These are phyloP conservation scores for Cairina moschata DNA, from an alignment of 2,113 vertebrate species.

Conservation along the genomic window DNA sequence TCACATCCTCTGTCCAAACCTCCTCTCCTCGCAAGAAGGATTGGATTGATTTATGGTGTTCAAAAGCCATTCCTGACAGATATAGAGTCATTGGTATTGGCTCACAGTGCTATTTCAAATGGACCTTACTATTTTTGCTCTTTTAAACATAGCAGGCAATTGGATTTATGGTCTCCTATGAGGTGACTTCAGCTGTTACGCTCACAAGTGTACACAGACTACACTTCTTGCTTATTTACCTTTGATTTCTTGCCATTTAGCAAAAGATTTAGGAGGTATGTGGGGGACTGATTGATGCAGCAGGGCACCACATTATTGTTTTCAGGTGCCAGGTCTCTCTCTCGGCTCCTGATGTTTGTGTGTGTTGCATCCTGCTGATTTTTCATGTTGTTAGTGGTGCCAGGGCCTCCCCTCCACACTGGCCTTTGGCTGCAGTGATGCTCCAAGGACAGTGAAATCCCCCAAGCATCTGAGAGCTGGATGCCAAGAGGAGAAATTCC, in stretches of 20 bases:
- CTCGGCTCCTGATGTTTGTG: background rate
- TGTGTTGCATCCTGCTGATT: background rate
- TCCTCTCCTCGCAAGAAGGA: background rate
- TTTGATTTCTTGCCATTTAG: background rate
- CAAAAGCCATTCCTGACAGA: background rate
- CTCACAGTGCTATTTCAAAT: background rate
- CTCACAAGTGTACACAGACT: background rate
- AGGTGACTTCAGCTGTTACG: background rate
- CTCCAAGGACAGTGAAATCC: background rate
- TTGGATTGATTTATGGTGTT: constrained; percentile 5
- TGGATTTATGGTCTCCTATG: background rate
- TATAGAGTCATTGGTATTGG: background rate
- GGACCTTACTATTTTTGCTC: background rate
- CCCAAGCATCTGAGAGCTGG: background rate
- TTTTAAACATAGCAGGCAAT: background rate
- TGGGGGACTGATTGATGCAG: background rate
- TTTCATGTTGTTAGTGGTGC: background rate
- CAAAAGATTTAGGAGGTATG: background rate
- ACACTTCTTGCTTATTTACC: background rate
- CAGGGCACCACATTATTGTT: background rate
- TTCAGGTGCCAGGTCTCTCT: background rate
- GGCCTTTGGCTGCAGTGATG: background rate
- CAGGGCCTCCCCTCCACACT: background rate
- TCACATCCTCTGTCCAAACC: background rate
- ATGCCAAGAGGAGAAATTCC: background rate